Evolutionary conservation across 2,797 vertebrate genomes (phyloP), one percentile per base, ranked within the genome.

Genomic region (Muscicapa comitata): DNA sequence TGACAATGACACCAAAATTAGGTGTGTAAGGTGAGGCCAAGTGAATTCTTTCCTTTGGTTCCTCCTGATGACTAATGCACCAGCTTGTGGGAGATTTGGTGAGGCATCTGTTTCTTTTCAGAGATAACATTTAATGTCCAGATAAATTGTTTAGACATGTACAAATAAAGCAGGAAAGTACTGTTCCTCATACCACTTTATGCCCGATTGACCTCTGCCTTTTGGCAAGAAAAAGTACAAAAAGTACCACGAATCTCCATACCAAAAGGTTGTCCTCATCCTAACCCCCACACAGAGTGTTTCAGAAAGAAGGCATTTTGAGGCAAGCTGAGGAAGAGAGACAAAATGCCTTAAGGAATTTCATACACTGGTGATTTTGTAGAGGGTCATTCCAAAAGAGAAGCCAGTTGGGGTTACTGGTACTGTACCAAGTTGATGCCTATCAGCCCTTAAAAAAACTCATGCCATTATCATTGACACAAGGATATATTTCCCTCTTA

Each of bases 291-390:
- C 0, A 11, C 13, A 66, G 35, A 37, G 23, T 57, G 24, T 81
- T 87, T 51, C 81, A 88, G 75, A 28, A 88, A 78, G 55, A 84
- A 72, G 58, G 29, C 58, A 70, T 90, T 90, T 13, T 31, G 21
- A 26, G 55, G 51, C 40, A 88, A 77, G 51, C 54, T 58, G 54
- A 86, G 57, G 58, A 83, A 93, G 58, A 28, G 12, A 90, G 29
- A 88, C 37, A 77, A 89, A 94, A 91, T 19, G 71, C 67, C 61
- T 79, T 43, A 62, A 91, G 35, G 68, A 88, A 80, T 91, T 86
- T 91, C n/a, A 61, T 68, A 65, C 28, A 13, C 38, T 48, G 28
- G 13, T 91, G 68, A 78, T 88, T 91, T 80, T 70, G 42, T 47
- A 85, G 29, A 68, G 21, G 42, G 29, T 28, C 51, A 47, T 88